These are phyloP conservation scores for Platysternon megacephalum DNA, from an alignment of 2,113 vertebrate genomes.

Conservation along the genomic window DNA sequence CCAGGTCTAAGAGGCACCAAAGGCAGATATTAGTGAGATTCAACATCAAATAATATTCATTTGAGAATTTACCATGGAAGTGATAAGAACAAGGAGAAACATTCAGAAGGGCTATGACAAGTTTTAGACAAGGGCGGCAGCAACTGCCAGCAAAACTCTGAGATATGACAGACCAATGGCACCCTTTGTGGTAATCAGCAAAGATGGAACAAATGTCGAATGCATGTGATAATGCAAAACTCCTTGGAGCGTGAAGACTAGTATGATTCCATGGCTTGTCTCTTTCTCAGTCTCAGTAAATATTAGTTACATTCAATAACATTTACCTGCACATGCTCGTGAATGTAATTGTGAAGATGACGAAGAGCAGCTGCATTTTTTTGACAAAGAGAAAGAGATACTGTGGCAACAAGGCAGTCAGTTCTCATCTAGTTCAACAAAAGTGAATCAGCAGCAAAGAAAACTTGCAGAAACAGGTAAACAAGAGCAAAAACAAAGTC, in stretches of 20 bases:
- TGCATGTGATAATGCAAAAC: neutral
- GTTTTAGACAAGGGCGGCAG: neutral
- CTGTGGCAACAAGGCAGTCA: too few species aligned
- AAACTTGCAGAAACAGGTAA: too few species aligned
- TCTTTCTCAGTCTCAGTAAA: neutral
- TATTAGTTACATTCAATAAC: neutral
- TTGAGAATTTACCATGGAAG: neutral
- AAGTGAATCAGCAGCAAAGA: too few species aligned
- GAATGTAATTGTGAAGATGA: too few species aligned
- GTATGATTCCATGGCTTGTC: too few species aligned
- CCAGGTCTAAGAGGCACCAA: neutral
- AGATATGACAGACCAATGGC: neutral
- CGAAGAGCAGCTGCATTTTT: too few species aligned
- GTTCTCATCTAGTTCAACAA: too few species aligned
- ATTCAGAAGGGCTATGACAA: neutral
- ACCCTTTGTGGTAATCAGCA: neutral
- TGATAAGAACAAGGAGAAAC: neutral
- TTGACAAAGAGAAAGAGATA: too few species aligned
- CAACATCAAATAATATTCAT: neutral
- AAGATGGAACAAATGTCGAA: neutral
- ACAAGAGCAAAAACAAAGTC: too few species aligned
- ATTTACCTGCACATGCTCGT: neutral
- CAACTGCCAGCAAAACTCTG: neutral
- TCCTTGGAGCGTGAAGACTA: neutral
- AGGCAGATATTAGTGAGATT: neutral